Base-by-base conservation (phyloP, 2,888 invertebrate species). In the Plusia festucae region DNA sequence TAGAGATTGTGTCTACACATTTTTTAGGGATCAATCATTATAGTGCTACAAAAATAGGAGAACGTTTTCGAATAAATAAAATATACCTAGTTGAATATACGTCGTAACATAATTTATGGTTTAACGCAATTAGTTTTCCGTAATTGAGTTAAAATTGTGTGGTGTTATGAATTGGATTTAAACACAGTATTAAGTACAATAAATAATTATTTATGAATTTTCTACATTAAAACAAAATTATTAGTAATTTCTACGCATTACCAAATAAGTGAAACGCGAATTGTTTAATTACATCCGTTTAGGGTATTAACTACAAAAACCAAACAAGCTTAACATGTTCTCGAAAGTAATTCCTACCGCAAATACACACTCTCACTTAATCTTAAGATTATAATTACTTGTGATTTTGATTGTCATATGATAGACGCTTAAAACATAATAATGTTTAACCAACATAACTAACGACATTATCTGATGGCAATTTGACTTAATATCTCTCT, bases 211-310 rank as follows among this genome's bases (percentile, higher is more conserved):
- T 13, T 34, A 34, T 13, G 13, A 32, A 13, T 34, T 34, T 34
- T 15, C 15, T 34, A n/a, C 5, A 3, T 34, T 0, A 6, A 27
- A 27, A 4, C 15, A 11, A 40, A n/a, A 40, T 40, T 1, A 40
- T 6, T 40, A 34, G 11, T 2, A 13, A 11, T n/a, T 5, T 6
- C n/a, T 60, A 46, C 8, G 54, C 46, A 20, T 74, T 65, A 62
- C 53, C n/a, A 60, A 61, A 65, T 60, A 70, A 55, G 24, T 44
- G 52, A 70, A 70, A 63, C 59, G 65, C 53, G 4, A 58, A 55
- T 8, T 56, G 13, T 55, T 51, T 60, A 46, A 49, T 53, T 54
- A 49, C 32, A 61, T 60, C 51, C 46, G 67, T 13, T 58, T 59
- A 49, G 40, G 27, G n/a, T 58, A 30, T 69, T 46, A 73, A 27